phyloP scores from a whole-genome alignment of 2,888 invertebrate genomes.

The Standfussiana lucernea region DNA sequence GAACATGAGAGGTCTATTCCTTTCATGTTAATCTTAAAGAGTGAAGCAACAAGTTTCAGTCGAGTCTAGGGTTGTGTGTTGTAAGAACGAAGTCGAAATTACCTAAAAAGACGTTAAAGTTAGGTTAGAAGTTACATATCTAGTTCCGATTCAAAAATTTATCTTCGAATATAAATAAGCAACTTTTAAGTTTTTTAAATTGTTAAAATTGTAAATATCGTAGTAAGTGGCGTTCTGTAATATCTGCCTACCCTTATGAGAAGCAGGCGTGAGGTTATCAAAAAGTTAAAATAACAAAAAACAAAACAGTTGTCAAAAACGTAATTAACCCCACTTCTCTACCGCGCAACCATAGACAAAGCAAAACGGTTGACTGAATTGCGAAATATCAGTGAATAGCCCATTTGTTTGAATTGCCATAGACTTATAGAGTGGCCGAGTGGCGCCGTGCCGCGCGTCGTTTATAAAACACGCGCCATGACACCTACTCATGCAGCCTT shows the following conservation, averaged over 20 bases:
- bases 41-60: neutral
- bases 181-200: too few relatives aligned
- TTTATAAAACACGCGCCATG: slow-evolving; percentile 82
- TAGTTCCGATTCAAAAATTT: too few relatives aligned
- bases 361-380: slow-evolving; percentile 51
- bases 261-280: too few relatives aligned
- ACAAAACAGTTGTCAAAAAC: slow-evolving; percentile 50
- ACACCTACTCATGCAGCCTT: slow-evolving; percentile 63
- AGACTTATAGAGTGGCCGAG: slow-evolving; percentile 72
- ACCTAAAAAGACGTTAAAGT: neutral
- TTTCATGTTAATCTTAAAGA: neutral
- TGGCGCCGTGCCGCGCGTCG: slow-evolving; percentile 84
- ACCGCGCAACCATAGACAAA: slow-evolving; percentile 54
- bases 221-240: too few relatives aligned
- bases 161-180: neutral
- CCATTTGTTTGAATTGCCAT: slow-evolving; percentile 82
- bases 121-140: neutral
- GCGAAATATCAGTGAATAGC: slow-evolving; percentile 65
- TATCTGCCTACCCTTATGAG: too few relatives aligned
- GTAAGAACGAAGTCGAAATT: neutral
- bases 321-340: slow-evolving; percentile 42
- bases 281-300: neutral
- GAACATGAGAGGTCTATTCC: too few relatives aligned
- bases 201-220: too few relatives aligned
- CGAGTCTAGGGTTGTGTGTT: neutral